Percentiles rank a stretch among this genome's conserved stretches.
phyloP scores from a whole-genome alignment of 2,888 invertebrate genomes.

The Hemithea aestivaria region DNA sequence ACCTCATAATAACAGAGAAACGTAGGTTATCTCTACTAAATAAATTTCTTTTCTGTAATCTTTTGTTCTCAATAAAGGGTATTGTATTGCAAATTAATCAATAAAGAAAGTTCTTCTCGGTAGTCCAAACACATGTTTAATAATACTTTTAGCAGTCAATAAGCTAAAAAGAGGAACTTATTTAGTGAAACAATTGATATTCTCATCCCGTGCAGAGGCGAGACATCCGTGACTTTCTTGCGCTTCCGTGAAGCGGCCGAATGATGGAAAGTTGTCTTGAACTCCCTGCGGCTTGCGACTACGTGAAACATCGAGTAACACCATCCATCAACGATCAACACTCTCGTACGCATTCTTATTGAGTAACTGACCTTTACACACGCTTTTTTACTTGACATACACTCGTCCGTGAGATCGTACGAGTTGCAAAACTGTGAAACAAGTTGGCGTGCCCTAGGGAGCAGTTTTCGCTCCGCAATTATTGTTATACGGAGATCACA shows the following conservation, averaged over 20 bases:
- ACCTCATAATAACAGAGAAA: too few relatives aligned
- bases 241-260: constrained; percentile 42
- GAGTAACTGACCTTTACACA: constrained; percentile 54
- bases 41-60: too few relatives aligned
- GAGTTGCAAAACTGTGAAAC: constrained; percentile 22
- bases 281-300: constrained; percentile 44
- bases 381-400: constrained; percentile 36
- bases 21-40: too few relatives aligned
- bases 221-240: constrained; percentile 37
- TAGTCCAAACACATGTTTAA: background rate
- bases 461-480: constrained; percentile 8
- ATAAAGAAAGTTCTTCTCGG: too few relatives aligned
- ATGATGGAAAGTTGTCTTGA: constrained; percentile 50
- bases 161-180: background rate
- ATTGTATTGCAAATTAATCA: too few relatives aligned
- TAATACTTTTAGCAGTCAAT: background rate
- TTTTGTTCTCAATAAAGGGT: too few relatives aligned
- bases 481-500: constrained; percentile 3
- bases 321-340: constrained; percentile 24
- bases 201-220: constrained; percentile 30
- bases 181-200: constrained; percentile 30
- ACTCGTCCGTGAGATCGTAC: constrained; percentile 18
- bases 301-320: constrained; percentile 42
- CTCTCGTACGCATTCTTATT: constrained; percentile 31
- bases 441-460: constrained; percentile 17